Evolutionary conservation across 1,140 invertebrate species (phyloP).

Genomic region (Papilio polyxenes): DNA sequence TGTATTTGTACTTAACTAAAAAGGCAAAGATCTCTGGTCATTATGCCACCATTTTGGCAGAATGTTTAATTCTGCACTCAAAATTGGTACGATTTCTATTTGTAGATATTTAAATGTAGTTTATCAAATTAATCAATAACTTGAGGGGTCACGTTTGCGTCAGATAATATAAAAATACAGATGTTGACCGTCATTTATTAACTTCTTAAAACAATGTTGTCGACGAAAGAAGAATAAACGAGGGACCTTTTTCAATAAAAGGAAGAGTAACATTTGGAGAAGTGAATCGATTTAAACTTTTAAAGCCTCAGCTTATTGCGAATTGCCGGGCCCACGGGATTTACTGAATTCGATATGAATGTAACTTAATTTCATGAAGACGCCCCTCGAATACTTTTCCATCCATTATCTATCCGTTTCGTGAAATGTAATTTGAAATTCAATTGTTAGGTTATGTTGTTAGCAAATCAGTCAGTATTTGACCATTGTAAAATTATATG

Average conservation of each 20-base stretch:
- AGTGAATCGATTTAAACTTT: conserved; percentile 38
- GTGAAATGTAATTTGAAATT: conserved; percentile 27
- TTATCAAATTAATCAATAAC: not conserved
- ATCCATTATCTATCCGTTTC: conserved; percentile 28
- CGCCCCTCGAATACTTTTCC: conserved; percentile 28
- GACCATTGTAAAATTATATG: conserved; percentile 12
- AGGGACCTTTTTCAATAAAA: conserved; percentile 32
- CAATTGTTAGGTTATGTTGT: conserved; percentile 12
- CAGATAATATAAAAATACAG: not conserved
- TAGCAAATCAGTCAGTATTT: conserved; percentile 9
- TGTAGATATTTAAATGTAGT: not conserved
- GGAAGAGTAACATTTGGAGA: conserved; percentile 19
- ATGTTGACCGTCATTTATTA: conserved; percentile 18
- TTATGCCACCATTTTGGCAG: too few species aligned
- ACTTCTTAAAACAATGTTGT: conserved; percentile 4
- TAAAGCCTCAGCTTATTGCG: conserved; percentile 34
- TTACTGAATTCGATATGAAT: conserved; percentile 37
- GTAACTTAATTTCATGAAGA: conserved; percentile 37
- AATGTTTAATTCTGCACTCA: too few species aligned
- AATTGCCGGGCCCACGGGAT: conserved; percentile 28
- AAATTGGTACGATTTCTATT: not conserved
- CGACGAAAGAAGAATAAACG: conserved; percentile 17
- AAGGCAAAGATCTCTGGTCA: too few species aligned
- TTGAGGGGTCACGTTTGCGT: not conserved
- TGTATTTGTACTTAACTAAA: too few species aligned